These are phyloP conservation scores for Pseudopipra pipra DNA, from an alignment of 2,113 vertebrate species.

Conservation along the genomic window DNA sequence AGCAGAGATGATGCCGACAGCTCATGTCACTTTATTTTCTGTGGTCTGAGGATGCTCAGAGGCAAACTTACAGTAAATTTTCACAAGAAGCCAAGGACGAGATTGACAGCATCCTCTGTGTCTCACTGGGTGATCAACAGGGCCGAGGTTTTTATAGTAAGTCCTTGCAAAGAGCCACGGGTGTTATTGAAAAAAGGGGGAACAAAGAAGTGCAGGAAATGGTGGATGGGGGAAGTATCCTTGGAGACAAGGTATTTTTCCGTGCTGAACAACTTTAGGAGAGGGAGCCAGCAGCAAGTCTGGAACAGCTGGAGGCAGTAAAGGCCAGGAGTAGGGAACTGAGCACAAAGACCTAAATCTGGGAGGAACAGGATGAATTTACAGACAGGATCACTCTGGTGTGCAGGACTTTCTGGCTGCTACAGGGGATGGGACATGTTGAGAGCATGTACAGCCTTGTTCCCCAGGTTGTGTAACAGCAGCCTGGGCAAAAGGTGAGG, in stretches of 20 bases:
- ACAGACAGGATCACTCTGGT: neutral
- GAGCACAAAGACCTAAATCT: neutral
- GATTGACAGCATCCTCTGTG: neutral
- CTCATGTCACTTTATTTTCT: neutral
- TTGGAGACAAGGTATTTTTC: neutral
- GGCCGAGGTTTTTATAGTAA: neutral
- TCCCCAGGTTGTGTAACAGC: neutral
- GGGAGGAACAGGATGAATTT: neutral
- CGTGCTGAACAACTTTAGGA: neutral
- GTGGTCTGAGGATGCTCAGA: neutral
- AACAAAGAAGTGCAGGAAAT: neutral
- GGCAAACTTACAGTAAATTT: neutral
- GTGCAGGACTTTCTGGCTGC: neutral
- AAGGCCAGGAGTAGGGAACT: neutral
- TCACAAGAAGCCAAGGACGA: neutral
- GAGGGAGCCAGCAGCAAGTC: neutral
- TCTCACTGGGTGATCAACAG: neutral
- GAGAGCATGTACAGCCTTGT: neutral
- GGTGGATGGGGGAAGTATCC: neutral
- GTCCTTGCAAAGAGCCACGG: neutral
- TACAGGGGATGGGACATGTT: accelerated
- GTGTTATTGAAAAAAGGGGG: neutral
- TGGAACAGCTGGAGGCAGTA: neutral
- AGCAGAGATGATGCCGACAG: neutral
- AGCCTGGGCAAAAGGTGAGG: neutral